A percentile compares a stretch with the other conserved stretches of the same genome.
Evolutionary conservation across 2,113 vertebrate genomes (phyloP).

Genomic region (human (Homo sapiens)): DNA sequence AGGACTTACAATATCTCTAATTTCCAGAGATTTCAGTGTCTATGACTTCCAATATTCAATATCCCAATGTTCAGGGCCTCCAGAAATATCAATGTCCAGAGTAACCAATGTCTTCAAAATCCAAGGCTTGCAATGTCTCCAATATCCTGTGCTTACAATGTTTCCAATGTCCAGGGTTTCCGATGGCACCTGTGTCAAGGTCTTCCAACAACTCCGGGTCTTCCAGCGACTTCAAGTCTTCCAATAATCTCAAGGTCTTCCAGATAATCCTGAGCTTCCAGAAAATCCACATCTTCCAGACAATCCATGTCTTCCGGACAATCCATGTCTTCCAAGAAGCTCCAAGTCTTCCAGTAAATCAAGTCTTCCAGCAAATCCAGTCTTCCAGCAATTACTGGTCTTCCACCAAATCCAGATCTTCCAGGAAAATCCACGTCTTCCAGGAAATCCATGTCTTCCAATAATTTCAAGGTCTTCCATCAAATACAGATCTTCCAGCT

Average conservation of each 20-base stretch:
- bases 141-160: constrained; percentile 72
- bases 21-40: background rate
- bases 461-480: constrained; percentile 34
- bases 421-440: constrained; percentile 50
- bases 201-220: constrained; percentile 69
- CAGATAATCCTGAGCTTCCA: constrained; percentile 51
- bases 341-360: constrained; percentile 35
- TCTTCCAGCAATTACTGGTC: constrained; percentile 28
- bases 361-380: constrained; percentile 30
- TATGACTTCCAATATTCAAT: constrained; percentile 19
- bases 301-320: background rate
- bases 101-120: constrained; percentile 58
- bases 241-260: constrained; percentile 63
- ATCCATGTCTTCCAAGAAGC: constrained; percentile 32
- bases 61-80: constrained; percentile 11
- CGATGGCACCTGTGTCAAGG: constrained; percentile 60
- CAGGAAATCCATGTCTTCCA: constrained; percentile 49
- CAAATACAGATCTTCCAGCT: constrained; percentile 42
- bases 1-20: background rate
- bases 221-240: constrained; percentile 69
- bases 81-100: constrained; percentile 13
- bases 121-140: constrained; percentile 65
- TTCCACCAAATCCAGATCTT: constrained; percentile 38
- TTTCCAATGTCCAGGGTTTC: constrained; percentile 77
- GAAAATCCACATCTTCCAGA: constrained; percentile 13